These are phyloP conservation scores for Nemapogon koenigi DNA, from an alignment of 2,888 invertebrate species.

Conservation along the genomic window DNA sequence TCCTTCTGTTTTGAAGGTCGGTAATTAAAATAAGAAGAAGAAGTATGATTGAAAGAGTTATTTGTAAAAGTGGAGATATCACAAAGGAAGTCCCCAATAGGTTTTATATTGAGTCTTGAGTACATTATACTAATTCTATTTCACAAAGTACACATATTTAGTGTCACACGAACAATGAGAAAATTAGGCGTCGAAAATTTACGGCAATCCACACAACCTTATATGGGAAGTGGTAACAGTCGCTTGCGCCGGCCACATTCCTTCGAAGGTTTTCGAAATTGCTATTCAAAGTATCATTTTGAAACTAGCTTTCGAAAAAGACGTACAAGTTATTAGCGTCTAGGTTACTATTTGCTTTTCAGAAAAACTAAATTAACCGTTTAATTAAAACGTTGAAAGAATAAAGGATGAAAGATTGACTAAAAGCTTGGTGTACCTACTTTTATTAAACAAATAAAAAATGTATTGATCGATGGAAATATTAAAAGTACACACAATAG, in stretches of 20 bases:
- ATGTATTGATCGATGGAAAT: no score
- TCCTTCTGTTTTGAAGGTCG: no score
- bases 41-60: no score
- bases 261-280: conserved; percentile 29
- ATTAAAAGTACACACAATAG: no score
- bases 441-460: conserved; percentile 20
- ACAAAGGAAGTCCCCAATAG: no score
- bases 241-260: conserved; percentile 36
- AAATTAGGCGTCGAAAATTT: conserved; percentile 43
- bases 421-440: conserved; percentile 12
- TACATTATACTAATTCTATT: no score
- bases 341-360: not conserved
- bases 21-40: no score
- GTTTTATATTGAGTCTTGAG: no score
- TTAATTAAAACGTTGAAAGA: not conserved
- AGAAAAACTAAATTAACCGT: not conserved
- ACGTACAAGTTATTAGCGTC: not conserved
- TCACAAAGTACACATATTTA: no score
- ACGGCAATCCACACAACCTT: conserved; percentile 28
- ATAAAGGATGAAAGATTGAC: not conserved
- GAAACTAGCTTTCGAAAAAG: no score
- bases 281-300: conserved; percentile 32
- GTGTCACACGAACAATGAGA: no score
- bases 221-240: conserved; percentile 23
- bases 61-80: no score